Conservation (phyloP, 2,113 vertebrate species). For the Tylochromis polylepis region DNA sequence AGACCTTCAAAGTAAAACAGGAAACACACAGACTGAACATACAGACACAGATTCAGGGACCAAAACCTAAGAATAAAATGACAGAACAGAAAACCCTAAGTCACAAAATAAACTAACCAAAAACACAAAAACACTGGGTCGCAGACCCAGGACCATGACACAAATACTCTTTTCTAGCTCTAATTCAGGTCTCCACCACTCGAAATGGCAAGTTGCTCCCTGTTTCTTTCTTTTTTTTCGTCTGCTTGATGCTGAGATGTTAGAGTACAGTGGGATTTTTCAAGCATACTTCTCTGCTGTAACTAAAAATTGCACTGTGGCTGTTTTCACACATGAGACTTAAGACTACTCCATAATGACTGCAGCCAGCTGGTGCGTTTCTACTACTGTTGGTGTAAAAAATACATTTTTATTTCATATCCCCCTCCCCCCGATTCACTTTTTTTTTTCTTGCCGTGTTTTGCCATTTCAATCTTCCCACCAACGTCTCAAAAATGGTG, state of each 20-base stretch:
- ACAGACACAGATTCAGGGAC: too few relatives aligned
- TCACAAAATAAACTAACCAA: too few relatives aligned
- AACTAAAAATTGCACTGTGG: neutral
- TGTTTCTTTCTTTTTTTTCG: neutral
- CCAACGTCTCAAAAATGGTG: neutral
- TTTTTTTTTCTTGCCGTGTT: too few relatives aligned
- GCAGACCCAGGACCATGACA: too few relatives aligned
- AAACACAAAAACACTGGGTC: too few relatives aligned
- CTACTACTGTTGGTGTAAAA: neutral
- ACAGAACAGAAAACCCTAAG: too few relatives aligned
- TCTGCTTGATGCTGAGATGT: neutral
- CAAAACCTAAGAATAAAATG: too few relatives aligned
- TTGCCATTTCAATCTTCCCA: neutral
- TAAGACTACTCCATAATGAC: neutral
- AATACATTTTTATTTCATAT: too few relatives aligned
- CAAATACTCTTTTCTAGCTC: neutral
- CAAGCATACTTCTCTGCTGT: neutral
- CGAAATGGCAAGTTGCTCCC: neutral
- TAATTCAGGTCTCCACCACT: neutral
- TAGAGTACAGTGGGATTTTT: neutral
- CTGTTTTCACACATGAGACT: neutral
- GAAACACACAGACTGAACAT: too few relatives aligned
- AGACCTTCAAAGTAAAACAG: too few relatives aligned
- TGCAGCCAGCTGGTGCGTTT: neutral
- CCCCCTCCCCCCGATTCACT: too few relatives aligned